phyloP scores from a whole-genome alignment of 2,888 invertebrate genomes.

The Meiosimyza decipiens region DNA sequence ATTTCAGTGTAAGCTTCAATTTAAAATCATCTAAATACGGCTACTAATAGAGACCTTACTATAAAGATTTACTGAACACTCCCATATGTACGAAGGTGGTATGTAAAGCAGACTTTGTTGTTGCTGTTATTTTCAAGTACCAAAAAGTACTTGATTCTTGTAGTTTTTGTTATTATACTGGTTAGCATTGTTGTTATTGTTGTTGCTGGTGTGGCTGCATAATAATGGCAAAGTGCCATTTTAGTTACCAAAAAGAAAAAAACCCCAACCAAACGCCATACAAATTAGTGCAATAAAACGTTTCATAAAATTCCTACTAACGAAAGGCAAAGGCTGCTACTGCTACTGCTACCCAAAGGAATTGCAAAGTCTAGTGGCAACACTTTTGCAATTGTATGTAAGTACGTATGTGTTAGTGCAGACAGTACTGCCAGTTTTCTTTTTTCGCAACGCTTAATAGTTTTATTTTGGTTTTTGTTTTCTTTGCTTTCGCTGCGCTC shows the following conservation, averaged over 20 bases:
- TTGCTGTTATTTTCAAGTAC: no score
- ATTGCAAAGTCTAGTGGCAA: neutral
- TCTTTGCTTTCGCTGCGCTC: constrained; percentile 43
- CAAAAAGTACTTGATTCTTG: no score
- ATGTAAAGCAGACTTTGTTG: no score
- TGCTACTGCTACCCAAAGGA: neutral
- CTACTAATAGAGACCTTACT: no score
- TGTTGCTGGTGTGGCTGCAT: constrained; percentile 14
- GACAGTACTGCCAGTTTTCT: constrained; percentile 41
- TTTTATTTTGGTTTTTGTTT: constrained; percentile 40
- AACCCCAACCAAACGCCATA: constrained; percentile 29
- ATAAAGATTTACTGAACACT: no score
- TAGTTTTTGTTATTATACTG: neutral
- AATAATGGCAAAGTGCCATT: constrained; percentile 62
- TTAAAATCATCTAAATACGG: no score
- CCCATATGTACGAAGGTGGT: no score
- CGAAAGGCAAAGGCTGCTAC: neutral
- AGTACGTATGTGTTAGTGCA: neutral
- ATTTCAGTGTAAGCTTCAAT: no score
- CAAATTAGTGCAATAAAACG: constrained; percentile 67
- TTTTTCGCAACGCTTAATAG: constrained; percentile 39
- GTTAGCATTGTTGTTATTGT: neutral
- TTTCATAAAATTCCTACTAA: constrained; percentile 61
- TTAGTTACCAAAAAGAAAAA: constrained; percentile 43
- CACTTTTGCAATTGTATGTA: no score